These are phyloP conservation scores for Mallotus villosus DNA, from an alignment of 2,797 vertebrate genomes.

Conservation along the genomic window DNA sequence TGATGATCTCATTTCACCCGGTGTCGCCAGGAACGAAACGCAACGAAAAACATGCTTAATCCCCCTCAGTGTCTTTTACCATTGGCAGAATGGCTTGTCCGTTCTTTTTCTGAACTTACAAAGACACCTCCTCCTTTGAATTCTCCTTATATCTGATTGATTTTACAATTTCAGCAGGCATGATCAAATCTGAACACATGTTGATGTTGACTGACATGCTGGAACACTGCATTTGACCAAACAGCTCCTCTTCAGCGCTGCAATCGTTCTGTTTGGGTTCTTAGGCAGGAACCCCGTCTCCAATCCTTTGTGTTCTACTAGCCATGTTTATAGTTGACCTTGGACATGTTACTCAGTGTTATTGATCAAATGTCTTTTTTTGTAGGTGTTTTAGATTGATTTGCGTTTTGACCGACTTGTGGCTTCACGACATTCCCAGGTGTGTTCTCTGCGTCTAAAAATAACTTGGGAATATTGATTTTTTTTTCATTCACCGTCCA, in stretches of 20 bases:
- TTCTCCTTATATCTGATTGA: no score
- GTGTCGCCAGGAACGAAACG: slow-evolving; percentile 9
- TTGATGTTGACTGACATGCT: not conserved
- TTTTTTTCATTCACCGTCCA: not conserved
- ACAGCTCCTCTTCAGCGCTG: not conserved
- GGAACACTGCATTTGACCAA: not conserved
- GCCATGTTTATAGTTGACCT: slow-evolving; percentile 12
- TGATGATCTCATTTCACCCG: slow-evolving; percentile 24
- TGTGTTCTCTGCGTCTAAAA: not conserved
- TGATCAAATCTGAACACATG: not conserved
- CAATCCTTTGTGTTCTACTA: not conserved
- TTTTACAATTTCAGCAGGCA: no score
- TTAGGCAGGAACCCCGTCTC: not conserved
- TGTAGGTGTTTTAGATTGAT: not conserved
- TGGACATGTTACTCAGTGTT: not conserved
- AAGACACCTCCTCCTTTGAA: no score
- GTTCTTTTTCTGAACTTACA: no score
- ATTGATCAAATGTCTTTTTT: slow-evolving; percentile 2
- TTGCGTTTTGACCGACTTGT: slow-evolving; percentile 5
- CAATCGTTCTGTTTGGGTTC: slow-evolving; percentile 9
- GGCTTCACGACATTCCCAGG: not conserved
- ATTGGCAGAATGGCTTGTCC: no score
- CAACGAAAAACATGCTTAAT: not conserved
- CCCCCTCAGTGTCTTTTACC: not conserved
- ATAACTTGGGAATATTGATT: not conserved